Conservation (phyloP, 2,888 invertebrate species). For the Diplazon laetatorius region DNA sequence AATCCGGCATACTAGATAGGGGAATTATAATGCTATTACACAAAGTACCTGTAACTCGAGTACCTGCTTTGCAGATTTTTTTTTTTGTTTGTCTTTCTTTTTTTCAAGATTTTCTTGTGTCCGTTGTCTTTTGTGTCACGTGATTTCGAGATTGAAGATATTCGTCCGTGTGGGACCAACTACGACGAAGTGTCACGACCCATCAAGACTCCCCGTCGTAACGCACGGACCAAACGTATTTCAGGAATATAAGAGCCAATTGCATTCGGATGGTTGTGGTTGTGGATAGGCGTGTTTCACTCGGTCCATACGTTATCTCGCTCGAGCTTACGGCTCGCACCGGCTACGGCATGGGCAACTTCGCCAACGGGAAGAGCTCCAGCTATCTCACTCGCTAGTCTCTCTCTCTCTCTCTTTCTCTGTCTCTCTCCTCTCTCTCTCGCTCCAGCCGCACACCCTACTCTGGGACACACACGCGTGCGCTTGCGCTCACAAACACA, state of each 20-base stretch:
- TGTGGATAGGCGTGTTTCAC: slow-evolving; percentile 41
- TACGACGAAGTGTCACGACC: slow-evolving; percentile 1
- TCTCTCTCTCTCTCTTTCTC: slow-evolving; percentile 6
- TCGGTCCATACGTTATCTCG: slow-evolving; percentile 24
- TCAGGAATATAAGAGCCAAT: slow-evolving; percentile 60
- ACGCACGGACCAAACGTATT: slow-evolving; percentile 45
- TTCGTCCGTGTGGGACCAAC: neutral
- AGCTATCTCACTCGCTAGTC: slow-evolving; percentile 40
- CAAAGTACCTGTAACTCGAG: neutral
- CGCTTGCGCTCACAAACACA: too few relatives aligned
- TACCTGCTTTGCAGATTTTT: neutral
- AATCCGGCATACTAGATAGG: too few relatives aligned
- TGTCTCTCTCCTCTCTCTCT: neutral
- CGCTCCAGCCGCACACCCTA: too few relatives aligned
- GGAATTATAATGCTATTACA: neutral
- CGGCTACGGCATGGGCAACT: slow-evolving; percentile 38
- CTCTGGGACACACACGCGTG: too few relatives aligned
- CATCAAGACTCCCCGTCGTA: slow-evolving; percentile 25
- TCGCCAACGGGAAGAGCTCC: slow-evolving; percentile 11
- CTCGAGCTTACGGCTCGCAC: neutral
- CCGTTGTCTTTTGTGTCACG: slow-evolving; percentile 14
- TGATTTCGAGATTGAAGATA: neutral
- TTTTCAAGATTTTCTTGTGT: neutral
- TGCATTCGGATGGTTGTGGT: slow-evolving; percentile 54
- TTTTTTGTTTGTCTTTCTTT: neutral